These are phyloP conservation scores for Myiopsitta monachus DNA, from an alignment of 2,113 vertebrate genomes.

Conservation along the genomic window DNA sequence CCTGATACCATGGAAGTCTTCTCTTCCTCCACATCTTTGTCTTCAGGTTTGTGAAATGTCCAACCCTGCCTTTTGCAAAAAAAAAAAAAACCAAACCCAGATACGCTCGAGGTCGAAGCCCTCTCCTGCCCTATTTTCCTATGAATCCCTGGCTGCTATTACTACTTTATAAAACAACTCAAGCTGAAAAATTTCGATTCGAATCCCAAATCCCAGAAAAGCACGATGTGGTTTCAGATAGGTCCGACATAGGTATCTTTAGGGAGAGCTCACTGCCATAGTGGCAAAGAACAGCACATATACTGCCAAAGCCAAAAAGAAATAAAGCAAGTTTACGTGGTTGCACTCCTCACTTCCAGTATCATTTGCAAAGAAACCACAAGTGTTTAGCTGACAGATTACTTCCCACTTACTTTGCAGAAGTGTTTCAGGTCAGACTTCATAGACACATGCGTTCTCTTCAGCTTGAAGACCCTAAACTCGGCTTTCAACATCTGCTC, in stretches of 20 bases:
- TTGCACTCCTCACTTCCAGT: neutral
- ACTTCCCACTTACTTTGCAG: constrained; percentile 72
- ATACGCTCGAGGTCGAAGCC: neutral
- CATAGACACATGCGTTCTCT: constrained; percentile 12
- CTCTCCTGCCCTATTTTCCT: neutral
- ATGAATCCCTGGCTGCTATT: fast-evolving
- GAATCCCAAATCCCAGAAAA: neutral
- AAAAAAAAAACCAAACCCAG: too few species aligned
- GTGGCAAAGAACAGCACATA: fast-evolving
- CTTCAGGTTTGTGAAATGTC: neutral
- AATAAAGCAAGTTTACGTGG: neutral
- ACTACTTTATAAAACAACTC: neutral
- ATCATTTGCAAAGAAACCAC: neutral
- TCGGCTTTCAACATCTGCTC: constrained; percentile 80
- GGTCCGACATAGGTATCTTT: neutral
- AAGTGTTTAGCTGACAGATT: neutral
- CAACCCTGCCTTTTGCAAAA: neutral
- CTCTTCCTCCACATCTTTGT: neutral
- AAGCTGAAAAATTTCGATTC: neutral
- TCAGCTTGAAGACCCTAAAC: constrained; percentile 78
- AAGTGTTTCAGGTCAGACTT: constrained; percentile 62
- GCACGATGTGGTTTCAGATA: neutral
- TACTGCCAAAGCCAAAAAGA: neutral
- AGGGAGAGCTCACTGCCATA: neutral
- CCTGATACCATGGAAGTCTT: neutral